A percentile compares a stretch with the other conserved stretches of the same genome.
These are phyloP conservation scores for Antechinus stuartii DNA, from an alignment of 2,113 vertebrate species.

Conservation along the genomic window DNA sequence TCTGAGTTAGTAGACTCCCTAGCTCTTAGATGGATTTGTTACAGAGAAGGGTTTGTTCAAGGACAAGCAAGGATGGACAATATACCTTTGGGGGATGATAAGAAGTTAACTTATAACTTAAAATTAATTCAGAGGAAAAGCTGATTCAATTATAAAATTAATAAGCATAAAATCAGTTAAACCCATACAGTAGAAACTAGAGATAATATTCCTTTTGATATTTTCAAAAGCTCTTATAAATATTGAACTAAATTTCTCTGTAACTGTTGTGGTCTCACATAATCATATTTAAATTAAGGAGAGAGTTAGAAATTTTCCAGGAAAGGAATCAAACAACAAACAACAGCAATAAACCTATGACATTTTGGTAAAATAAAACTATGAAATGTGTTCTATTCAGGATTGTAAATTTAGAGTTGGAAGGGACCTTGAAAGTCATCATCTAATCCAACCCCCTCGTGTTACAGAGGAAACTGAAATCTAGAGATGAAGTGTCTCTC, in stretches of 20 bases:
- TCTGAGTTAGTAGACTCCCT: neutral
- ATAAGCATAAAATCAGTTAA: neutral
- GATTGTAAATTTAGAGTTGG: neutral
- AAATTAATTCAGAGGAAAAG: neutral
- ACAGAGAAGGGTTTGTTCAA: neutral
- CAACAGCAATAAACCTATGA: neutral
- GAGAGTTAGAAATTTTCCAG: neutral
- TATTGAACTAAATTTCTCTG: neutral
- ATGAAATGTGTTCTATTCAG: neutral
- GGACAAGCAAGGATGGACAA: neutral
- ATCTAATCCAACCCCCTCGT: neutral
- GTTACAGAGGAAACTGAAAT: neutral
- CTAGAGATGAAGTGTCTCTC: neutral
- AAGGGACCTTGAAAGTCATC: neutral
- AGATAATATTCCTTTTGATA: neutral
- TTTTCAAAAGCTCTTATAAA: neutral
- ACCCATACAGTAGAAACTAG: neutral
- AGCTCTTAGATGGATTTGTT: neutral
- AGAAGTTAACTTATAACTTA: neutral
- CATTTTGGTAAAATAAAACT: neutral
- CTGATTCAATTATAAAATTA: neutral
- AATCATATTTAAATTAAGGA: neutral
- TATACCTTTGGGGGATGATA: neutral
- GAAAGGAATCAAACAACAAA: neutral
- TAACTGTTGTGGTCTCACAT: neutral